phyloP scores from a whole-genome alignment of 2,888 invertebrate species.

The Aproaerema taeniolella region DNA sequence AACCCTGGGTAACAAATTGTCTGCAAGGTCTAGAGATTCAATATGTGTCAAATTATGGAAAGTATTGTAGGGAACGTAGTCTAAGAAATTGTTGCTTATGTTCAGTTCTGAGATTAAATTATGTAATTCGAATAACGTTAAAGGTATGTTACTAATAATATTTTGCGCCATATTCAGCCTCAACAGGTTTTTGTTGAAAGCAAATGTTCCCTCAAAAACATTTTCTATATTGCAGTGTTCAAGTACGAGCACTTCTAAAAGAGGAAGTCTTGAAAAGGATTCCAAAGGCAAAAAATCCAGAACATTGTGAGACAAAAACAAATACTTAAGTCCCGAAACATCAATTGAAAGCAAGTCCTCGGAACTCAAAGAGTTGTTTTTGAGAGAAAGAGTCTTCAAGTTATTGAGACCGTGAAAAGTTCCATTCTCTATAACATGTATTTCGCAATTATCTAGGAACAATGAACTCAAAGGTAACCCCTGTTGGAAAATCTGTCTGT shows the following conservation, averaged over 20 bases:
- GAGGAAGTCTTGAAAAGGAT: constrained; percentile 85
- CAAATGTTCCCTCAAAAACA: constrained; percentile 84
- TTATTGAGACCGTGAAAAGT: constrained; percentile 87
- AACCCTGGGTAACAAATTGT: constrained; percentile 82
- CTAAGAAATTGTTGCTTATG: constrained; percentile 84
- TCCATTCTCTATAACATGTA: constrained; percentile 84
- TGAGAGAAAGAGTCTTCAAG: constrained; percentile 86
- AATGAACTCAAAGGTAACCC: constrained; percentile 85
- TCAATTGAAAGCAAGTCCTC: constrained; percentile 83
- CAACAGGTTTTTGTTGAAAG: constrained; percentile 84
- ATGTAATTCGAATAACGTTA: constrained; percentile 81
- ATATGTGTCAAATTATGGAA: constrained; percentile 84
- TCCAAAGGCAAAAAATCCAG: constrained; percentile 83
- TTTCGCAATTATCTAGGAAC: constrained; percentile 85
- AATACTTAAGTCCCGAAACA: constrained; percentile 84
- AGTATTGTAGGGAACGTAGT: constrained; percentile 86
- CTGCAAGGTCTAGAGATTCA: constrained; percentile 83
- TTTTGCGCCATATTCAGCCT: constrained; percentile 86
- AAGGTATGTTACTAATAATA: constrained; percentile 80
- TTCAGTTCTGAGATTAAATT: constrained; percentile 86
- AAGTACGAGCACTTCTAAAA: constrained; percentile 84
- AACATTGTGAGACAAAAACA: constrained; percentile 87
- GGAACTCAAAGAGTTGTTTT: constrained; percentile 83
- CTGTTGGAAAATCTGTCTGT: constrained; percentile 86
- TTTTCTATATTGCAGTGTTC: constrained; percentile 83